phyloP scores from a whole-genome alignment of 2,888 invertebrate genomes.

The Minunthozetes semirufus region DNA sequence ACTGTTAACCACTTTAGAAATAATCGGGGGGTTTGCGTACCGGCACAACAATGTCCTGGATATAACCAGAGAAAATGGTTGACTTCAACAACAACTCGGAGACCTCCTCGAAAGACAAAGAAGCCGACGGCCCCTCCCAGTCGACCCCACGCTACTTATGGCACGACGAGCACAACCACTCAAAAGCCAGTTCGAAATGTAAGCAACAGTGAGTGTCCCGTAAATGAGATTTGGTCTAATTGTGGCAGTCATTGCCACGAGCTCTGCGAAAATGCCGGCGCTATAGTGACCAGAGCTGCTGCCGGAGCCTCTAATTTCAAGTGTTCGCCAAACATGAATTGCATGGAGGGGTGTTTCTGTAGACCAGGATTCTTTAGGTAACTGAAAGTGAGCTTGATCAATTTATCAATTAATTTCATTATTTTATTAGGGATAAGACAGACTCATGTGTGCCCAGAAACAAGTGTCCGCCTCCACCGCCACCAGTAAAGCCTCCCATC shows the following conservation, averaged over 20 bases:
- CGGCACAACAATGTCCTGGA: not conserved
- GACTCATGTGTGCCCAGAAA: not conserved
- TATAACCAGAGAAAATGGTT: not conserved
- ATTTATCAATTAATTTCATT: not conserved
- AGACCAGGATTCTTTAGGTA: not conserved
- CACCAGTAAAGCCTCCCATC: not conserved
- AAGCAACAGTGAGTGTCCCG: not conserved
- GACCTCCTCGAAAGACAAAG: not conserved
- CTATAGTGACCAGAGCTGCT: not conserved
- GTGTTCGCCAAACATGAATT: slow-evolving; percentile 1
- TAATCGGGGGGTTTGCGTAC: not conserved
- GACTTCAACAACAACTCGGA: not conserved
- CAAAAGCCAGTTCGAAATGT: not conserved
- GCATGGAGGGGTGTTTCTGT: not conserved
- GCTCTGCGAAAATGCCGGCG: not conserved
- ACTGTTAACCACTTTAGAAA: not conserved
- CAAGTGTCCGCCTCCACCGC: not conserved
- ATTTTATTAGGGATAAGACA: not conserved
- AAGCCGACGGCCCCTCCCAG: not conserved
- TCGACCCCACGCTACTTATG: no score
- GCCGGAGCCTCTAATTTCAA: not conserved
- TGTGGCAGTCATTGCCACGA: not conserved
- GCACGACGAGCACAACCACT: no score
- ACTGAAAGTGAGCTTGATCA: no score
- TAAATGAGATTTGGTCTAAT: not conserved